phyloP scores from a whole-genome alignment of 1,140 invertebrate species.

The Papilio polytes region DNA sequence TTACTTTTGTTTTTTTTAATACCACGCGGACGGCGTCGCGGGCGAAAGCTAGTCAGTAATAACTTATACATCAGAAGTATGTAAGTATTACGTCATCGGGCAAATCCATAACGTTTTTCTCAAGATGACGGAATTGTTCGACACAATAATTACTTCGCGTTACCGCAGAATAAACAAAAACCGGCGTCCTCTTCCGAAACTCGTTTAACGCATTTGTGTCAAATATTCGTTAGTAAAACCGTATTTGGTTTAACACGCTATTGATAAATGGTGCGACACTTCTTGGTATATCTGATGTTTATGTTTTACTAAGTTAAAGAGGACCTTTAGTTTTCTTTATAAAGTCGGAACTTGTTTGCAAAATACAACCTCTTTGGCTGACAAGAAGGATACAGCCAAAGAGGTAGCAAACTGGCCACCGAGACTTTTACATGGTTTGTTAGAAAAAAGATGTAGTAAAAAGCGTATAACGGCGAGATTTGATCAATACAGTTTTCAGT shows the following conservation, averaged over 20 bases:
- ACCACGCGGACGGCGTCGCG: no score
- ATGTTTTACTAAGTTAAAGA: not conserved
- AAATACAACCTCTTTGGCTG: not conserved
- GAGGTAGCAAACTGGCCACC: no score
- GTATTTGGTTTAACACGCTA: not conserved
- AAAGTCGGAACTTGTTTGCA: not conserved
- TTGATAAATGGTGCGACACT: not conserved
- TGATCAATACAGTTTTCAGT: no score
- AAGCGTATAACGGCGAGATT: no score
- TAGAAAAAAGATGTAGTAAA: no score
- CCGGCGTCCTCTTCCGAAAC: not conserved
- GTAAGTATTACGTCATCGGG: not conserved
- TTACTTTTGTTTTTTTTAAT: no score
- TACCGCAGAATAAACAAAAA: slow-evolving; percentile 8
- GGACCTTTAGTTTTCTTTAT: no score
- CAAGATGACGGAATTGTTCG: not conserved
- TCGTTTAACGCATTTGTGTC: slow-evolving; percentile 1
- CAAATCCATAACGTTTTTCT: not conserved
- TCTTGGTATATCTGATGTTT: not conserved
- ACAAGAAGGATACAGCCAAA: no score
- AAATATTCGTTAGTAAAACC: not conserved
- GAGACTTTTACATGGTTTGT: no score
- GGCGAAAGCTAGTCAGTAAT: no score
- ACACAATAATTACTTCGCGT: not conserved
- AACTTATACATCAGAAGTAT: not conserved